phyloP scores from a whole-genome alignment of 1,140 invertebrate genomes.

The Copidosoma floridanum region DNA sequence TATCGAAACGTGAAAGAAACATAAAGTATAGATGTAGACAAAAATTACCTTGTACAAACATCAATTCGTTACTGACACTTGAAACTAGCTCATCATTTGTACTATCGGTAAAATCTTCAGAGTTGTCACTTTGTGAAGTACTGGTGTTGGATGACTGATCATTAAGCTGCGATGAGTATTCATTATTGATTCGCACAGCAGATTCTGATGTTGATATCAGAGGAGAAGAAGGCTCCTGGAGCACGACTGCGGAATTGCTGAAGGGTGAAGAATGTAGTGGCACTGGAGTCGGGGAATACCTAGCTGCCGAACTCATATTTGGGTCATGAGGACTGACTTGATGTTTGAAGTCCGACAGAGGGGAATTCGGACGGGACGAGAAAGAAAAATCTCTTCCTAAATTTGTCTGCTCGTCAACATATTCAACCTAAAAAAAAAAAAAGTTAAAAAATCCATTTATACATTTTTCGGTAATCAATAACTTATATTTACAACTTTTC shows the following conservation, averaged over 20 bases:
- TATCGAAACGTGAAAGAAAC: too few species aligned
- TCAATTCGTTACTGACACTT: slow-evolving; percentile 49
- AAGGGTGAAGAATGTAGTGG: slow-evolving; percentile 53
- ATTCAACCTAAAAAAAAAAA: slow-evolving; percentile 59
- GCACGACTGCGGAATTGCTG: slow-evolving; percentile 58
- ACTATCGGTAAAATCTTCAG: slow-evolving; percentile 46
- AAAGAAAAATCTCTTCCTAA: slow-evolving; percentile 53
- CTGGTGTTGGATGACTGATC: slow-evolving; percentile 37
- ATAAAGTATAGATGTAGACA: too few species aligned
- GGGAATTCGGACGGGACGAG: slow-evolving; percentile 50
- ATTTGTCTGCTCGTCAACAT: slow-evolving; percentile 55
- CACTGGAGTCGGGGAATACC: slow-evolving; percentile 59
- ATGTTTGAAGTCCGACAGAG: slow-evolving; percentile 58
- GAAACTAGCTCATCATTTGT: slow-evolving; percentile 44
- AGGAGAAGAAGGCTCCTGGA: slow-evolving; percentile 50
- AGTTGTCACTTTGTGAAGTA: slow-evolving; percentile 37
- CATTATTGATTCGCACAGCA: slow-evolving; percentile 39
- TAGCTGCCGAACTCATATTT: slow-evolving; percentile 61
- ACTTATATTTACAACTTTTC: too few species aligned
- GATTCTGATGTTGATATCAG: slow-evolving; percentile 45
- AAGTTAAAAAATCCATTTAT: too few species aligned
- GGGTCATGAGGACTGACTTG: slow-evolving; percentile 61
- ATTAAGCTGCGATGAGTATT: slow-evolving; percentile 44
- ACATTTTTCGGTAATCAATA: too few species aligned
- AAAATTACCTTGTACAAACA: slow-evolving; percentile 50